phyloP scores from a whole-genome alignment of 1,140 invertebrate species.

The Oscheius sp. region DNA sequence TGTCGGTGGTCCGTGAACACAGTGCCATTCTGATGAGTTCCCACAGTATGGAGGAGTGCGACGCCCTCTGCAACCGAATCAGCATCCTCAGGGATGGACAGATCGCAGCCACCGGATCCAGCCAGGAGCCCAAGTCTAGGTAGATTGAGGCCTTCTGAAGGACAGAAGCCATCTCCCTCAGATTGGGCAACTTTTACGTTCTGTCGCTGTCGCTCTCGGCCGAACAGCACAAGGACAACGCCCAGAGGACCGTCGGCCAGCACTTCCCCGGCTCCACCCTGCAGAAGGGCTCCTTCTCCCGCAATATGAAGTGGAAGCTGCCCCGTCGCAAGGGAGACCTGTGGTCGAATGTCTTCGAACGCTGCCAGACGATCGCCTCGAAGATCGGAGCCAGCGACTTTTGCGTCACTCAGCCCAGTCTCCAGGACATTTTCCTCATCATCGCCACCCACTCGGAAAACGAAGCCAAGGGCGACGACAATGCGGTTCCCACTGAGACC shows the following conservation, averaged over 20 bases:
- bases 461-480: too few species aligned
- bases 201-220: neutral
- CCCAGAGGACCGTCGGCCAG: neutral
- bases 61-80: conserved; percentile 48
- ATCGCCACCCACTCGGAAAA: too few species aligned
- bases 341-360: neutral
- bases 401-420: too few species aligned
- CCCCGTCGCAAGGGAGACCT: neutral
- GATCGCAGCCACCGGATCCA: conserved; percentile 32
- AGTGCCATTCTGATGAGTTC: conserved; percentile 47
- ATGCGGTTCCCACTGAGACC: neutral
- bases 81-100: conserved; percentile 62
- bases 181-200: neutral
- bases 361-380: too few species aligned
- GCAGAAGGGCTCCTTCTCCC: neutral
- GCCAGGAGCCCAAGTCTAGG: conserved; percentile 38
- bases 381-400: too few species aligned
- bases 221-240: neutral
- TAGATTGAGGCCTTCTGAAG: neutral
- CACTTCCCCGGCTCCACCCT: neutral
- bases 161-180: too few species aligned
- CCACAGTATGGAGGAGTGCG: conserved; percentile 58
- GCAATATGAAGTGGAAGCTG: neutral
- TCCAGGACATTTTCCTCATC: too few species aligned
- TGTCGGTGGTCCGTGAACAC: conserved; percentile 40